phyloP scores from a whole-genome alignment of 2,797 vertebrate species.

The Lepilemur ruficaudatus region DNA sequence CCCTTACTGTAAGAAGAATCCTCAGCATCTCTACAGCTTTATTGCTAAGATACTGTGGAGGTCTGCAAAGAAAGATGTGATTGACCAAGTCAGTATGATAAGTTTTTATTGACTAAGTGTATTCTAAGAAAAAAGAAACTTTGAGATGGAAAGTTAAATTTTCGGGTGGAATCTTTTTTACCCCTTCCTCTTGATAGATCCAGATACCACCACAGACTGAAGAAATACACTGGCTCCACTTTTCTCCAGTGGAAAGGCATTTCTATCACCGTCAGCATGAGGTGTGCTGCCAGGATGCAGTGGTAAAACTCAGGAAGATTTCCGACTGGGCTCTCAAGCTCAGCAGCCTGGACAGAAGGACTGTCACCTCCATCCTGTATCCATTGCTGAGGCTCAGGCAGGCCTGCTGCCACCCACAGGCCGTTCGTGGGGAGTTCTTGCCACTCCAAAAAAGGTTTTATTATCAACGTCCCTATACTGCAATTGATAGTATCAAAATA shows the following conservation, averaged over 20 bases:
- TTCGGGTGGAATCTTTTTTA: background rate
- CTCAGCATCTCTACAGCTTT: constrained; percentile 91
- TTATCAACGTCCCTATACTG: background rate
- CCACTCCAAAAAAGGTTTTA: constrained; percentile 96
- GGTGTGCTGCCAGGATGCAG: constrained; percentile 97
- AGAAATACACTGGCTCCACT: constrained; percentile 96
- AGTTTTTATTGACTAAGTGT: constrained; percentile 7
- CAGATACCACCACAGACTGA: constrained; percentile 98
- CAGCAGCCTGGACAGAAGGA: constrained; percentile 96
- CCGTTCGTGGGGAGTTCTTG: constrained; percentile 97
- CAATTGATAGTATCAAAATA: background rate
- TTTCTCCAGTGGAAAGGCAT: constrained; percentile 98
- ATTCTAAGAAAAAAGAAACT: background rate
- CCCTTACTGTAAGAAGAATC: constrained; percentile 94
- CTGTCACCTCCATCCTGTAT: constrained; percentile 94
- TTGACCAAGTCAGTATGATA: constrained; percentile 92
- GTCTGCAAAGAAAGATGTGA: constrained; percentile 98
- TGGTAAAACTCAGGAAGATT: constrained; percentile 96
- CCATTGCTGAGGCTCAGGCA: constrained; percentile 95
- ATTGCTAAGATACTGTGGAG: constrained; percentile 95
- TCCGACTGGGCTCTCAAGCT: constrained; percentile 97
- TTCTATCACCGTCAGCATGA: constrained; percentile 99
- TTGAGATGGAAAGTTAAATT: background rate
- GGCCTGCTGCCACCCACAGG: constrained; percentile 99
- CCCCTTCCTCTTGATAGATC: constrained; percentile 86